Evolutionary conservation across 2,797 vertebrate genomes (phyloP).

Genomic region (Loris lydekkerianus): DNA sequence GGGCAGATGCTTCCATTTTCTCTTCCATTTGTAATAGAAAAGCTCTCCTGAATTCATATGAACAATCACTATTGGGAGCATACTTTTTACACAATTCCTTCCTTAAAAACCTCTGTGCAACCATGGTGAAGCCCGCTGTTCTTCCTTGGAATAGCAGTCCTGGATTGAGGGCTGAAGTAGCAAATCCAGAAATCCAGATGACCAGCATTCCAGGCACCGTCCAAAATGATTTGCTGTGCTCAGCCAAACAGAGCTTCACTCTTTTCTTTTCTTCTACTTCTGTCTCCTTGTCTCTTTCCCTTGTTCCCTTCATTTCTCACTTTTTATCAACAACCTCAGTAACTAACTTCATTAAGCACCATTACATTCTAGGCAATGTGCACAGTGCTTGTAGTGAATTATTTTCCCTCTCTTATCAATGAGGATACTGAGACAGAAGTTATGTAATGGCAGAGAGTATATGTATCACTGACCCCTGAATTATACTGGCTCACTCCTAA

Average conservation of each 20-base stretch:
- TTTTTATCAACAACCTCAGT: not conserved
- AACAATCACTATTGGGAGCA: not conserved
- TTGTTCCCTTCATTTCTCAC: not conserved
- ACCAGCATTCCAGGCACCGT: not conserved
- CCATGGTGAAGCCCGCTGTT: no score
- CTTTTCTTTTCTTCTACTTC: not conserved
- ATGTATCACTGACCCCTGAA: not conserved
- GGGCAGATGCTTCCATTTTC: not conserved
- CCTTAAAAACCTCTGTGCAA: not conserved
- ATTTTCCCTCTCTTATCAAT: not conserved
- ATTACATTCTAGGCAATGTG: not conserved
- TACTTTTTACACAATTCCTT: not conserved
- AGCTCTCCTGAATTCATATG: conserved; percentile 42
- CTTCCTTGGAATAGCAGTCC: not conserved
- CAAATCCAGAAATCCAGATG: not conserved
- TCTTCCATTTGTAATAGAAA: not conserved
- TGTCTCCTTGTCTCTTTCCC: not conserved
- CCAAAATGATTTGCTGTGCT: not conserved
- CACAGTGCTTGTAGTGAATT: not conserved
- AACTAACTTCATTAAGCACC: not conserved
- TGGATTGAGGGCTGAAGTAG: not conserved
- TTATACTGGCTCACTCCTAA: not conserved
- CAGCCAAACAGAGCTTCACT: not conserved
- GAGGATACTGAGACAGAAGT: not conserved
- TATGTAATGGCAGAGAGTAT: not conserved